Evolutionary conservation across 2,113 vertebrate genomes (phyloP).

Genomic region (Ifrita kowaldi): DNA sequence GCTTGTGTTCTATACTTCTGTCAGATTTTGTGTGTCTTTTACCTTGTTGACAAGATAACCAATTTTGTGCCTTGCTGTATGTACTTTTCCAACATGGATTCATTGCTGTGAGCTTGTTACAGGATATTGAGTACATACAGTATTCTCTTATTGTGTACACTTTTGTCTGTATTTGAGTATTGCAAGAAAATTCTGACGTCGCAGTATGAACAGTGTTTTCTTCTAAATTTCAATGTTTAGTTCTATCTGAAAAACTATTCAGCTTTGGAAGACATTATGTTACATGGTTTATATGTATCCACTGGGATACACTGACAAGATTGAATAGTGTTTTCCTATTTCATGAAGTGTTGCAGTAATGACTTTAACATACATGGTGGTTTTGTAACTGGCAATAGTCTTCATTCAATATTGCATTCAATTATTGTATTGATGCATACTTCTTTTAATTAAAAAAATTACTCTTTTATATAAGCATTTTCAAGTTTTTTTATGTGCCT

Average conservation of each 20-base stretch:
- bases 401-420: neutral
- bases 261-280: neutral
- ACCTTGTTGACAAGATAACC: neutral
- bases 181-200: neutral
- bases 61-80: neutral
- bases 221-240: neutral
- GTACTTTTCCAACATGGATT: neutral
- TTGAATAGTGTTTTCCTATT: neutral
- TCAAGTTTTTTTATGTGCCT: neutral
- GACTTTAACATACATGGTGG: neutral
- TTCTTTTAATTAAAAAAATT: neutral
- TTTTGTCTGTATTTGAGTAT: neutral
- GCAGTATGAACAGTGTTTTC: neutral
- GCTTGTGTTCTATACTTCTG: neutral
- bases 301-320: neutral
- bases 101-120: neutral
- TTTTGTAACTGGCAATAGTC: neutral
- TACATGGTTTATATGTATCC: neutral
- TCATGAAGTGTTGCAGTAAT: neutral
- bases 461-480: neutral
- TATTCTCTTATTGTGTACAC: neutral
- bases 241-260: neutral
- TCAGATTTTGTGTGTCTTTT: neutral
- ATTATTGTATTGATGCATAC: neutral
- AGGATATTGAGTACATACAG: fast-evolving